Base-by-base conservation (phyloP, 2,797 vertebrate genomes). In the Gymnoscopelus braueri region DNA sequence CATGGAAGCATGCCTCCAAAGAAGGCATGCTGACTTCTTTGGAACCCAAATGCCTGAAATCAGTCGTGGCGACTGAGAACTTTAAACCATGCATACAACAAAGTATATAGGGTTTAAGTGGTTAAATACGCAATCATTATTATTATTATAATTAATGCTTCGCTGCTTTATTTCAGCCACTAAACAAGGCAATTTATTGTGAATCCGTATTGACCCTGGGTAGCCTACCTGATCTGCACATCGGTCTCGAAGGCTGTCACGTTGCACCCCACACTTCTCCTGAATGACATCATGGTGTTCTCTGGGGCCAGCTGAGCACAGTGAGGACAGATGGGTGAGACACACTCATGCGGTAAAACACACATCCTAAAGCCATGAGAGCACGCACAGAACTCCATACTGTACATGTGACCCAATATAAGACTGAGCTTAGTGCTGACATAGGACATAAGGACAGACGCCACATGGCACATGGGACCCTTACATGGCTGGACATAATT, bases 281-380 rank as follows among this genome's bases (percentile, higher is more conserved):
- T 55, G 83, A 98, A 95, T 0, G 97, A 97, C 96, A 98, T 97
- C 82, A 98, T 88, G 35, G 97, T 99, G 89, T 99, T 99, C 87
- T 99, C 97, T 0, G 97, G 98, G 26, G 97, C 96, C 88, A 97
- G 79, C 98, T 99, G 88, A 67, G 84, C 57, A 85, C 54, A 77
- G 58, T 0, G 63, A 76, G 57, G 67, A 83, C 79, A 90, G 51
- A 84, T 60, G 66, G 81, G 48, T 84, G 65, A 81, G 79, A 80
- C 15, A 65, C 35, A 61, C 15, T 35, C 19, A 39, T 52, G 61
- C 54, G 71, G 65, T 65, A 48, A 14, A 72, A 53, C n/a, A 35
- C 54, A 49, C 53, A 63, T 35, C 75, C 69, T 52, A 23, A 77
- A 72, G 75, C 84, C 14, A 51, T 55, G 50, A 60, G 47, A 79